phyloP scores from a whole-genome alignment of 37 sponge, comb jelly and placozoan genomes.

The Trichoplax adhaerens region DNA sequence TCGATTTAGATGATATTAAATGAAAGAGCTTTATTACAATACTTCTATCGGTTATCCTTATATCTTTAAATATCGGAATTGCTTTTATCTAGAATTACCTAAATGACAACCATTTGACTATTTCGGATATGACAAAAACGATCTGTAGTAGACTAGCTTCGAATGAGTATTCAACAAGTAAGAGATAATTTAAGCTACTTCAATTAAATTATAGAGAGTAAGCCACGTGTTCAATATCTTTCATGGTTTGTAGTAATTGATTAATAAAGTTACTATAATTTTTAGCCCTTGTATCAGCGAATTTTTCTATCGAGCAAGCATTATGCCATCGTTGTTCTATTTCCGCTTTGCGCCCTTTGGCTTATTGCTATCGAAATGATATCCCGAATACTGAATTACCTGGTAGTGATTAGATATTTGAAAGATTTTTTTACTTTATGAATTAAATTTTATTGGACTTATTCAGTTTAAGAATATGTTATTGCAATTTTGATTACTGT shows the following conservation, averaged over 20 bases:
- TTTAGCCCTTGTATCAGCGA: too few species aligned
- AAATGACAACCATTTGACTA: conserved; percentile 11
- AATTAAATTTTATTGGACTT: not conserved
- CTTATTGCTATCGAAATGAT: conserved; percentile 55
- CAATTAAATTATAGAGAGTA: too few species aligned
- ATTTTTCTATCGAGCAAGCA: conserved; percentile 7
- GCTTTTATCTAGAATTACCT: conserved; percentile 32
- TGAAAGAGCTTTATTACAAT: too few species aligned
- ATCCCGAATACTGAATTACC: conserved; percentile 56
- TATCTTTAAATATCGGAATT: too few species aligned
- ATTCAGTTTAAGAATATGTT: too few species aligned
- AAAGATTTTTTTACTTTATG: conserved; percentile 6
- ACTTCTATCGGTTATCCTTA: too few species aligned
- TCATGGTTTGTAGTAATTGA: too few species aligned
- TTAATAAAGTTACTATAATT: too few species aligned
- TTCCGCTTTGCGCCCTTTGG: conserved; percentile 5
- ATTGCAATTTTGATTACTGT: too few species aligned
- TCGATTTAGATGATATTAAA: too few species aligned
- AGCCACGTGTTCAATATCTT: too few species aligned
- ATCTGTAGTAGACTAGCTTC: conserved; percentile 9
- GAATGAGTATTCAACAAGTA: conserved; percentile 27
- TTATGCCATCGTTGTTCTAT: conserved; percentile 31
- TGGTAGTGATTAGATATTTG: conserved; percentile 13
- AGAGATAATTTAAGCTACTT: conserved; percentile 1
- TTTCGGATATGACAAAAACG: conserved; percentile 15